Evolutionary conservation across 2,113 vertebrate species (phyloP).

Genomic region (Zosterops hypoxanthus): DNA sequence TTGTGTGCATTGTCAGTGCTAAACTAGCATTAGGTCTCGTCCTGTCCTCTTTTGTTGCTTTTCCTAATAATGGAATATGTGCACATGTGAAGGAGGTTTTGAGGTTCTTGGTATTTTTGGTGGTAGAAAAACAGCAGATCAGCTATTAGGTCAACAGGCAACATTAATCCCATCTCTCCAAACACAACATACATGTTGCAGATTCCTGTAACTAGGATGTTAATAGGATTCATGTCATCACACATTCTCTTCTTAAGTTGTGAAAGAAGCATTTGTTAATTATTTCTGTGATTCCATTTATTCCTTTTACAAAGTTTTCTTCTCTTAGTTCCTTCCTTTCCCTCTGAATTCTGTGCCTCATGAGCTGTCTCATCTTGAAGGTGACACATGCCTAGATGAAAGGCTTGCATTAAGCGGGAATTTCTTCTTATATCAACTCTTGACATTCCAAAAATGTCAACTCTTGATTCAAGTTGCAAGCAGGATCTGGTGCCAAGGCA

Average conservation of each 20-base stretch:
- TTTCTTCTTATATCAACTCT: conserved; percentile 17
- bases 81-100: neutral
- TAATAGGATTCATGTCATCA: neutral
- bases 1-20: neutral
- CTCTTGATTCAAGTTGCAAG: neutral
- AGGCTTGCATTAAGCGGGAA: conserved; percentile 20
- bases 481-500: neutral
- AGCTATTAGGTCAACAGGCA: neutral
- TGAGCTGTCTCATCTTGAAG: neutral
- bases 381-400: conserved; percentile 28
- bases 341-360: neutral
- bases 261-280: neutral
- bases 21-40: neutral
- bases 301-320: neutral
- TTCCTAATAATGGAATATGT: neutral
- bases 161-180: neutral
- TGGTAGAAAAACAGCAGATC: neutral
- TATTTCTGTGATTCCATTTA: neutral
- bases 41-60: neutral
- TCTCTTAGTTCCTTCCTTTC: neutral
- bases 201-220: neutral
- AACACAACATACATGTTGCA: neutral
- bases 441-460: conserved; percentile 25
- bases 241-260: neutral
- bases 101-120: neutral